Base-by-base conservation (phyloP, 2,113 vertebrate genomes). In the Albula goreensis region DNA sequence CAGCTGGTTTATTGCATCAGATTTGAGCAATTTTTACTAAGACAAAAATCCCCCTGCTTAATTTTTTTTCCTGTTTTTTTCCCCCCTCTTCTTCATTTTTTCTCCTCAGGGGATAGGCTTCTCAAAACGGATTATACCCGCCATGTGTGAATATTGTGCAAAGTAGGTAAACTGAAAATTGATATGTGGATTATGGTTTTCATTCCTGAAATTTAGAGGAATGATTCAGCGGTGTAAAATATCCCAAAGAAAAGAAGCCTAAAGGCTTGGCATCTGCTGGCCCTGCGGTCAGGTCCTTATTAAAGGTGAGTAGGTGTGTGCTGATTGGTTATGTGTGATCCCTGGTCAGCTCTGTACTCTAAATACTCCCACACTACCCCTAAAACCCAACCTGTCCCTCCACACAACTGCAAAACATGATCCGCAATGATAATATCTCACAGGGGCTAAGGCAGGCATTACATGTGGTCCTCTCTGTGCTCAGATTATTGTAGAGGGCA, bases 241-340 rank as follows among this genome's bases (percentile, higher is more conserved):
- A n/a, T 74, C 78, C 80, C 80, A 84, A 83, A 81, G 25, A 80
- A 10, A 41, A 48, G 31, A 83, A 88, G 17, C 13, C 56, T 60
- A 57, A 80, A 50, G 83, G 83, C 70, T 19, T 74, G 66, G 77
- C 89, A 88, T 90, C 91, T 89, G 90, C 88, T 87, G 51, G 25
- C 50, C 78, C 86, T 17, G 79, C 86, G 87, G 89, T 86, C 3
- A 22, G 11, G 63, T 87, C 66, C 87, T 90, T 87, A 89, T 84
- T 84, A 51, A 74, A 25, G 48, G 63, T 70, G 8, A 19, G 70
- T 53, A 81, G 66, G 70, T 60, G 81, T 83, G 82, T 22, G 57
- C 82, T 50, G 60, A 83, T 83, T 66, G 56, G 31, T 70, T 50
- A 83, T 48, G 82, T 31, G 82, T 31, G 82, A 83, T 83, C 60